Conservation (phyloP, 2,113 vertebrate species). For the Colaptes auratus region DNA sequence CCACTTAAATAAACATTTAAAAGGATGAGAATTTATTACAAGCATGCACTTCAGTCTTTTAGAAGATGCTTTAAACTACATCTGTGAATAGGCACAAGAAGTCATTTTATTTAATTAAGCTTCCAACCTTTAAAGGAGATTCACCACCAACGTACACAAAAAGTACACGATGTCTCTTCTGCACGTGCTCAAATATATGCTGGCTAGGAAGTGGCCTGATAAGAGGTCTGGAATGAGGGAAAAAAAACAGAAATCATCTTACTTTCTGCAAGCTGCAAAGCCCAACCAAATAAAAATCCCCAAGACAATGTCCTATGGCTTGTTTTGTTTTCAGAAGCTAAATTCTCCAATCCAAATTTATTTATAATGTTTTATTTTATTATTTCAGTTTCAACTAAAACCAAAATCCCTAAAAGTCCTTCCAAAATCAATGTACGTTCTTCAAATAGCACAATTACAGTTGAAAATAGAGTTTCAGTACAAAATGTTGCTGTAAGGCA, state of each 20-base stretch:
- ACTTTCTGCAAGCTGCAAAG: neutral
- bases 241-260: neutral
- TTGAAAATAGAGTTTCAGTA: neutral
- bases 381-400: neutral
- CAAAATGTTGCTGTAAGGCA: neutral
- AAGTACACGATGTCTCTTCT: constrained; percentile 89
- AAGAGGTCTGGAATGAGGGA: constrained; percentile 80
- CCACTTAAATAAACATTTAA: fast-evolving
- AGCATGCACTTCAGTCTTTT: neutral
- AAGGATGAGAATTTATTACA: neutral
- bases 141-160: constrained; percentile 94
- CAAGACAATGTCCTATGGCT: neutral
- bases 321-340: neutral
- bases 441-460: neutral
- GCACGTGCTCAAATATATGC: constrained; percentile 94
- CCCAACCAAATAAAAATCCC: neutral
- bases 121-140: constrained; percentile 91
- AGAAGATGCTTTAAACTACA: neutral
- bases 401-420: neutral
- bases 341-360: neutral
- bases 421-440: neutral
- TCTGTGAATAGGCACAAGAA: neutral
- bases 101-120: neutral
- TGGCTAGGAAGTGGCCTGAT: constrained; percentile 92
- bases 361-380: neutral